Conservation (phyloP, 2,888 invertebrate genomes). For the Polymixis lichenea region DNA sequence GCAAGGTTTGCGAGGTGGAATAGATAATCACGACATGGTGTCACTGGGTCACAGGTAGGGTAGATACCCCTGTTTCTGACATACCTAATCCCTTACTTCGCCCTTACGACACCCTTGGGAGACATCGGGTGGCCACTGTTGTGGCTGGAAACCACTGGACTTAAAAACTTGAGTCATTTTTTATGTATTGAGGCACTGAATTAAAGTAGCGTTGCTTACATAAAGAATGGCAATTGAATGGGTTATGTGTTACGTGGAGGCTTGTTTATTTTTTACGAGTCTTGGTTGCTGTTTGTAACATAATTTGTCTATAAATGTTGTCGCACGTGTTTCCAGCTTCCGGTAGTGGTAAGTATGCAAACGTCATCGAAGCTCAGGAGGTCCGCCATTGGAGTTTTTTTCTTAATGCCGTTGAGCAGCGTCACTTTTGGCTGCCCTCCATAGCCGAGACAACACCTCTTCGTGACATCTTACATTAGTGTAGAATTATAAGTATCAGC, state of each 20-base stretch:
- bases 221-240: constrained; percentile 21
- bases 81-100: constrained; percentile 58
- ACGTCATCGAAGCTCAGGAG: no score
- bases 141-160: constrained; percentile 21
- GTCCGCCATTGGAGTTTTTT: no score
- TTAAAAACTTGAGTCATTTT: constrained; percentile 42
- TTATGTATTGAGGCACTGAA: constrained; percentile 34
- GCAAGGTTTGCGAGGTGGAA: constrained; percentile 17
- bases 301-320: not conserved
- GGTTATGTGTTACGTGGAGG: not conserved
- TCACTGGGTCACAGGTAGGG: constrained; percentile 55
- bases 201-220: constrained; percentile 35
- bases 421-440: no score
- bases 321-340: no score
- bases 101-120: constrained; percentile 54
- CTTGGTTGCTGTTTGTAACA: not conserved
- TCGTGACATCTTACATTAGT: no score
- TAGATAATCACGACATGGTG: constrained; percentile 36
- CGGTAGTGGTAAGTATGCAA: no score
- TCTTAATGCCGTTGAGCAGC: no score
- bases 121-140: constrained; percentile 14
- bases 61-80: constrained; percentile 25
- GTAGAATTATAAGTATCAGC: no score
- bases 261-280: constrained; percentile 3
- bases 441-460: no score